phyloP scores from a whole-genome alignment of 2,797 vertebrate genomes.

The Brotula barbata region DNA sequence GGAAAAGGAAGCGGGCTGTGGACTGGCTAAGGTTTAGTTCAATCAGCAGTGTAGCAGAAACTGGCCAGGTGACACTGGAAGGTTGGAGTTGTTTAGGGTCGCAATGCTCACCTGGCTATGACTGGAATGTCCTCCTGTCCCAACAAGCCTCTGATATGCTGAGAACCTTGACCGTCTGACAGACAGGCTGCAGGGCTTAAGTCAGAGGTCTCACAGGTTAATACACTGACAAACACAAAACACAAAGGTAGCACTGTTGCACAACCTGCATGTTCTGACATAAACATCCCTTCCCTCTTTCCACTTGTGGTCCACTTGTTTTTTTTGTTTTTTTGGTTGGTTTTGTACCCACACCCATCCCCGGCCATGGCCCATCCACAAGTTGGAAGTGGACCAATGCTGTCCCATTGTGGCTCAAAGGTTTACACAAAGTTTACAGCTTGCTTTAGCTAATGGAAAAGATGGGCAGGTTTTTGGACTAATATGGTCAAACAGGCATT shows the following conservation, averaged over 20 bases:
- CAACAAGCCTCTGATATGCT: slow-evolving; percentile 66
- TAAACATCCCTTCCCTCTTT: slow-evolving; percentile 7
- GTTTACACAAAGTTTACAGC: slow-evolving; percentile 68
- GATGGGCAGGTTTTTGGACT: slow-evolving; percentile 67
- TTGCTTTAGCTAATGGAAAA: slow-evolving; percentile 71
- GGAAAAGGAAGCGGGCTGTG: no score
- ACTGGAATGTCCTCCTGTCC: slow-evolving; percentile 76
- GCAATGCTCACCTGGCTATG: slow-evolving; percentile 66
- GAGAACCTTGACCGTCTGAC: slow-evolving; percentile 71
- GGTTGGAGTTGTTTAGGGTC: slow-evolving; percentile 60
- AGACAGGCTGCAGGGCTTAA: slow-evolving; percentile 49
- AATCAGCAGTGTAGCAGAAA: no score
- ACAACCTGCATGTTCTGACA: slow-evolving; percentile 21
- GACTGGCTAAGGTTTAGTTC: no score
- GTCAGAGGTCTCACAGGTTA: slow-evolving; percentile 52
- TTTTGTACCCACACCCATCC: slow-evolving; percentile 5
- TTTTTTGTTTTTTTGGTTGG: neutral
- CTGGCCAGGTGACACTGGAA: neutral
- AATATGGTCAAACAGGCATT: slow-evolving; percentile 75
- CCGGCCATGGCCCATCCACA: slow-evolving; percentile 15
- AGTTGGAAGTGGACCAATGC: slow-evolving; percentile 44
- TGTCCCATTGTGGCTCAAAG: slow-evolving; percentile 41
- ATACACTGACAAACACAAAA: slow-evolving; percentile 44
- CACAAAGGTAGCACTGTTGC: slow-evolving; percentile 8
- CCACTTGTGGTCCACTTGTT: neutral